Evolutionary conservation across 2,888 invertebrate species (phyloP).

Genomic region (Candidula unifasciata): DNA sequence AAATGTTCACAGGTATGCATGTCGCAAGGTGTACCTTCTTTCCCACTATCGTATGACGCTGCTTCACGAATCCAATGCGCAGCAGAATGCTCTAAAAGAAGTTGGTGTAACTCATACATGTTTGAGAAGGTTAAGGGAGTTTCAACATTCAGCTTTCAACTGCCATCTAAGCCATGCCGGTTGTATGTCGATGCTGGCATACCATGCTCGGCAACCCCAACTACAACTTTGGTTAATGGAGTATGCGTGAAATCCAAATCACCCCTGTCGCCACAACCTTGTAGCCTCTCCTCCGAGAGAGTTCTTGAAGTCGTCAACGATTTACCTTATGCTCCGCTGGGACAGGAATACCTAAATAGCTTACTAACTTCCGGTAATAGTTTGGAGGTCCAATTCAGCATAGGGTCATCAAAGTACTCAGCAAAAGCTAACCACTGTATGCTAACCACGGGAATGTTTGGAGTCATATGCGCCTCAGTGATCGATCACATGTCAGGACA

Average conservation of each 20-base stretch:
- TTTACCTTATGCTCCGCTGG: too few relatives aligned
- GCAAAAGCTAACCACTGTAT: background rate
- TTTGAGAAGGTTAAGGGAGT: background rate
- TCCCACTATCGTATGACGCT: background rate
- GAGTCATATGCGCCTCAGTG: background rate
- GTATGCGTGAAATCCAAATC: background rate
- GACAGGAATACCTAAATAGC: background rate
- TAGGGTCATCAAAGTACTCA: background rate
- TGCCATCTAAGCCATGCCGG: background rate
- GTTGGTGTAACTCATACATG: background rate
- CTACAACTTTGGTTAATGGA: too few relatives aligned
- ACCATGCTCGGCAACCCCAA: background rate
- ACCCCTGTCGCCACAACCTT: background rate
- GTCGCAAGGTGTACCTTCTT: background rate
- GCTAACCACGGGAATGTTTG: background rate
- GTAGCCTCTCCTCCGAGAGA: background rate
- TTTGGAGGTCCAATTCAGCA: background rate
- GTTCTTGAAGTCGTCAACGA: background rate
- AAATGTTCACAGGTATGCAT: background rate
- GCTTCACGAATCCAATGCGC: conserved; percentile 4
- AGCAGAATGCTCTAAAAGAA: background rate
- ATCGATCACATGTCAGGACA: background rate
- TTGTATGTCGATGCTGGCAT: background rate
- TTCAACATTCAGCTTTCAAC: too few relatives aligned
- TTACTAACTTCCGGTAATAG: background rate